A percentile compares a stretch with the other conserved stretches of the same genome.
Conservation (phyloP, 1,140 invertebrate genomes). For the Holotrichia oblita region DNA sequence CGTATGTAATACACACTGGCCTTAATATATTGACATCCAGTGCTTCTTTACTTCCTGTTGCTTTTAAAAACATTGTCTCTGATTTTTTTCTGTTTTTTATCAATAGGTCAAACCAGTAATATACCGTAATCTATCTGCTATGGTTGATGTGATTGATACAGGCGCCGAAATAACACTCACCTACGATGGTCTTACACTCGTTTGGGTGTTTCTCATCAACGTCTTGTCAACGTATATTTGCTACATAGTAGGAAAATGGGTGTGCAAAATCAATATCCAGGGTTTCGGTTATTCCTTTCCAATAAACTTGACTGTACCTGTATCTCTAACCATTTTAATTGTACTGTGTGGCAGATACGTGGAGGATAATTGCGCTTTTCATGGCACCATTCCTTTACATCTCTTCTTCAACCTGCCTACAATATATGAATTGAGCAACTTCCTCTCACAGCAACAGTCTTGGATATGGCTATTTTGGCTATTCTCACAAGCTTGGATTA, state of each 20-base stretch:
- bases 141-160: conserved; percentile 56
- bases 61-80: no score
- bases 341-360: conserved; percentile 69
- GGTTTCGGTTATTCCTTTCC: conserved; percentile 83
- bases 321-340: conserved; percentile 72
- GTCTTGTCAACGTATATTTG: conserved; percentile 70
- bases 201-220: conserved; percentile 72
- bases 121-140: conserved; percentile 43
- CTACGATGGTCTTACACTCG: conserved; percentile 55
- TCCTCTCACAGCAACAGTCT: conserved; percentile 68
- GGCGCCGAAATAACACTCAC: conserved; percentile 53
- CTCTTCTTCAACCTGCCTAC: conserved; percentile 72
- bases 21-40: no score
- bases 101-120: conserved; percentile 42
- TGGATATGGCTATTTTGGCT: conserved; percentile 80
- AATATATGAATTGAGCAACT: conserved; percentile 66
- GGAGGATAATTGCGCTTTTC: conserved; percentile 71
- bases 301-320: conserved; percentile 75
- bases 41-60: no score
- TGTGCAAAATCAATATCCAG: conserved; percentile 86
- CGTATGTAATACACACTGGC: no score
- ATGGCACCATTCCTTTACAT: conserved; percentile 70
- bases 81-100: conserved; percentile 11
- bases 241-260: conserved; percentile 81
- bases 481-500: conserved; percentile 83